A percentile compares a stretch with the other conserved stretches of the same genome.
These are phyloP conservation scores for Chalcosyrphus nemorum DNA, from an alignment of 2,888 invertebrate genomes.

Conservation along the genomic window DNA sequence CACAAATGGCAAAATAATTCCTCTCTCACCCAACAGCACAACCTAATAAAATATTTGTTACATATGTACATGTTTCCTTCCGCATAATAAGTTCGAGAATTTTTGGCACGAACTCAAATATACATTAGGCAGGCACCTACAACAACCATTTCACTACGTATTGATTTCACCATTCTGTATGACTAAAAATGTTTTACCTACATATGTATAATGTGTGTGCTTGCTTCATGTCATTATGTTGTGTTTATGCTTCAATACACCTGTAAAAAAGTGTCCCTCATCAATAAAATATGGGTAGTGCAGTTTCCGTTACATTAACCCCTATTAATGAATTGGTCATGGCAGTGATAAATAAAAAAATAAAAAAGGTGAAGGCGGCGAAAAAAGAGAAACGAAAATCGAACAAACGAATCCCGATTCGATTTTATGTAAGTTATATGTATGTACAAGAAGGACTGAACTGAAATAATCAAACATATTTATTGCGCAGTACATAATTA, in stretches of 20 bases:
- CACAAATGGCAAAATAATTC: no score
- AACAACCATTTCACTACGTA: constrained; percentile 6
- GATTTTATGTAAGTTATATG: constrained; percentile 6
- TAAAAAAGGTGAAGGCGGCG: neutral
- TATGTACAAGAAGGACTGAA: no score
- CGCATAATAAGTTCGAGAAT: neutral
- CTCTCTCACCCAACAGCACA: neutral
- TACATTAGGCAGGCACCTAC: neutral
- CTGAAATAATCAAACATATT: neutral
- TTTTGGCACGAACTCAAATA: constrained; percentile 5
- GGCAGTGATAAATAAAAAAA: constrained; percentile 18
- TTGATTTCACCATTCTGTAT: neutral
- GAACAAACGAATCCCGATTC: neutral
- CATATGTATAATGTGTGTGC: no score
- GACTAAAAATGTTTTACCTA: no score
- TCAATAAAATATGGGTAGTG: constrained; percentile 44
- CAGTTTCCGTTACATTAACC: constrained; percentile 46
- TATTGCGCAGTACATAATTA: neutral
- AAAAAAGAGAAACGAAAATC: neutral
- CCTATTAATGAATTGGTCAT: constrained; percentile 28
- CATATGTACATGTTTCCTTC: neutral
- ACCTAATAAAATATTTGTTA: neutral
- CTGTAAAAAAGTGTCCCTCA: constrained; percentile 24
- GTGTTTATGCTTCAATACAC: constrained; percentile 46
- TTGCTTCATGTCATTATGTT: constrained; percentile 1